Percentiles rank a stretch among this genome's conserved stretches.
Conservation (phyloP, 2,113 vertebrate species). For the Kryptolebias marmoratus region DNA sequence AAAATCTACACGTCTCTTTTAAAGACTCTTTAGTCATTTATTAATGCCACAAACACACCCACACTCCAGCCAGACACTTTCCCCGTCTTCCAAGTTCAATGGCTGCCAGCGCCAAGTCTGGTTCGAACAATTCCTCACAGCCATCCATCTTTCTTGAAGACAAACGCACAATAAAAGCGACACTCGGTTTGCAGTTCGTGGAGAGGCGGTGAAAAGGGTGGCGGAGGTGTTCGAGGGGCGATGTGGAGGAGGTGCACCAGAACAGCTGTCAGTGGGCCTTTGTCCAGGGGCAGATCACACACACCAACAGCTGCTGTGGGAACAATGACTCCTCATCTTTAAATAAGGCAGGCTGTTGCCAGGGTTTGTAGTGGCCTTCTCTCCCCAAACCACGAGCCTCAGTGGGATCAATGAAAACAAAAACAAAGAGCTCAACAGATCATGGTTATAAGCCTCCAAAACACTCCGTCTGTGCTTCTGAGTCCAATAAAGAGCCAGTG, state of each 20-base stretch:
- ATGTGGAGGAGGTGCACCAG: constrained; percentile 41
- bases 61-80: not conserved
- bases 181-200: constrained; percentile 53
- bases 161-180: constrained; percentile 59
- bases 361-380: constrained; percentile 7
- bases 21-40: not conserved
- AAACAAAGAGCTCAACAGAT: not conserved
- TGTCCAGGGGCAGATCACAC: constrained; percentile 51
- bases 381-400: not conserved
- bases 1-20: not conserved
- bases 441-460: not conserved
- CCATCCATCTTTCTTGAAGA: constrained; percentile 52
- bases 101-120: constrained; percentile 19
- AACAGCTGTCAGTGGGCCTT: constrained; percentile 59
- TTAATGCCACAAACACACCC: constrained; percentile 24
- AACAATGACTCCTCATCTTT: constrained; percentile 60
- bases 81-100: constrained; percentile 39
- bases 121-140: constrained; percentile 36
- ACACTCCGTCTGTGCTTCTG: not conserved
- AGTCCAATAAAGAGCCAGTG: constrained; percentile 5
- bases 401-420: not conserved
- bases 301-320: constrained; percentile 59
- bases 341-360: constrained; percentile 60
- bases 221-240: constrained; percentile 21
- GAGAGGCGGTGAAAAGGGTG: constrained; percentile 39